Base-by-base conservation (phyloP, 2,797 vertebrate genomes). In the Periophthalmus magnuspinnatus region DNA sequence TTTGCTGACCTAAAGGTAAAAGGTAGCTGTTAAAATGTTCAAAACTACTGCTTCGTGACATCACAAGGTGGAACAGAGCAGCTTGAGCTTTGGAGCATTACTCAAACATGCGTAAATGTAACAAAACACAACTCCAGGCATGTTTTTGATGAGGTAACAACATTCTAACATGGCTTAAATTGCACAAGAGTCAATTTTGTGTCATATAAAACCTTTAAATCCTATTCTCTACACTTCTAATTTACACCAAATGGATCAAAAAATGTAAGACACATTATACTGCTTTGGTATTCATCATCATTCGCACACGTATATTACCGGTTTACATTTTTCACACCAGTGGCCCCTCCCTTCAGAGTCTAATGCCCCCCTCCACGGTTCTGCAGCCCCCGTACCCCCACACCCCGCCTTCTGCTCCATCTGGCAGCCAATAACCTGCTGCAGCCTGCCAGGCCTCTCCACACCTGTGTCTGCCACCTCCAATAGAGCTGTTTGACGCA, bases 391-490 rank as follows among this genome's bases (percentile, higher is more conserved):
- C 56, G 65, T 67, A 68, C 65, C 71, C 58, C 66, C 75, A 75
- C 88, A 75, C 79, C 79, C 85, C 75, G 66, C 87, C 86, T 88
- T 89, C 89, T 72, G 68, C 79, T 88, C 93, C 93, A 94, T 94
- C 93, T 94, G 93, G 90, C 77, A 77, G 84, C 85, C 88, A 89
- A 90, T 92, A 92, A 93, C 32, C 58, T 90, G 86, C 91, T 88
- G 90, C 78, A 91, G 85, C 85, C 86, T 70, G 77, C 86, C 91
- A 85, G 85, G 84, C 85, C 82, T 85, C 85, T 75, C 74, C 59
- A 84, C 93, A 93, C 90, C 91, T 94, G 92, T 89, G 89, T 90
- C 86, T 92, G 92, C 91, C 92, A 91, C 88, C 87, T 92, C 83
- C 88, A 88, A 93, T 92, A 89, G 89, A 92, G 89, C 85, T 71